Percentiles rank a stretch among this genome's conserved stretches.
Conservation (phyloP, 2,797 vertebrate genomes). For the Ambastaia sidthimunki region DNA sequence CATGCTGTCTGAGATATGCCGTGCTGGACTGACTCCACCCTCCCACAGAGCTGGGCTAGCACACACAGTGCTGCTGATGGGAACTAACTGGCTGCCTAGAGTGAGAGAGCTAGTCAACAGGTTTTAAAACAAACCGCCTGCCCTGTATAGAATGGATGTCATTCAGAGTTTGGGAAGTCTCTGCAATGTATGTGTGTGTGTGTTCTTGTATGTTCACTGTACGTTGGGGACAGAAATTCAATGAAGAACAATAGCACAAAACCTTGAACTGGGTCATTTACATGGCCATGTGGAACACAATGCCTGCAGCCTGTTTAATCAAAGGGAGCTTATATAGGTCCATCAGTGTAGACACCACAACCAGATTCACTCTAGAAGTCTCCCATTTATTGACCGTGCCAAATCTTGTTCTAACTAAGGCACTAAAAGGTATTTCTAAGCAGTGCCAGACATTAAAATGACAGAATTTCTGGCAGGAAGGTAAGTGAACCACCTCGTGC, state of each 20-base stretch:
- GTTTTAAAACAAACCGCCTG: neutral
- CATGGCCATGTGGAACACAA: conserved; percentile 70
- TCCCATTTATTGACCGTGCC: conserved; percentile 17
- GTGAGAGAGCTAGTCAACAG: conserved; percentile 33
- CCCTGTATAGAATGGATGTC: conserved; percentile 17
- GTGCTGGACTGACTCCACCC: conserved; percentile 60
- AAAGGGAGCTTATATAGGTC: conserved; percentile 53
- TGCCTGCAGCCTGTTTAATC: conserved; percentile 59
- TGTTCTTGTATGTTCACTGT: neutral
- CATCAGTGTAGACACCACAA: conserved; percentile 32
- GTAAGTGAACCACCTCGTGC: conserved; percentile 22
- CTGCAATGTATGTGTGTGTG: neutral
- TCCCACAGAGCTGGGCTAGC: conserved; percentile 59
- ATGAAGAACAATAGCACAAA: conserved; percentile 57
- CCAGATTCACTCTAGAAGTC: conserved; percentile 36
- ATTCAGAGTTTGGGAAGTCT: conserved; percentile 5
- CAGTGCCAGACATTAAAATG: conserved; percentile 1
- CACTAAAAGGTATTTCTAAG: neutral
- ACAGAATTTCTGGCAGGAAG: neutral
- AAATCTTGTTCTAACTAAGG: conserved; percentile 2
- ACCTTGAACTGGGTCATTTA: conserved; percentile 76
- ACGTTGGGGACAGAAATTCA: conserved; percentile 50
- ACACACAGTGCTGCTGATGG: conserved; percentile 44
- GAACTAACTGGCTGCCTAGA: conserved; percentile 39
- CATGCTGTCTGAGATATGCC: conserved; percentile 75